Conservation (phyloP, 2,888 invertebrate species). For the Mylabris sibirica region DNA sequence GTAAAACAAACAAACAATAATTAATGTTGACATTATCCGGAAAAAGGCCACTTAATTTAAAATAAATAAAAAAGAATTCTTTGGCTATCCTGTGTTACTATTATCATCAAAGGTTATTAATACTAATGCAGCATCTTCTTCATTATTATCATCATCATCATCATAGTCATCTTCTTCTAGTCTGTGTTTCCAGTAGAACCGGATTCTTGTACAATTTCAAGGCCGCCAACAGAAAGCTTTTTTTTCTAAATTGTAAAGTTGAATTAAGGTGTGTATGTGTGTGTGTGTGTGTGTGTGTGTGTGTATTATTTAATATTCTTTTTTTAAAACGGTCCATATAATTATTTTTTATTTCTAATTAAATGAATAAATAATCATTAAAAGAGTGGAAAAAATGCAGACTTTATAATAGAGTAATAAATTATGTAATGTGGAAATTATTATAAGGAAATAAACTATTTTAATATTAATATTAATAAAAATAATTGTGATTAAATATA, state of each 20-base stretch:
- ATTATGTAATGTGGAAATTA: neutral
- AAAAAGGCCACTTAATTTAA: neutral
- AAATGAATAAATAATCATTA: constrained; percentile 5
- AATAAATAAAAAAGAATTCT: neutral
- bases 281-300: too few species aligned
- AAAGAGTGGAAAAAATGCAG: neutral
- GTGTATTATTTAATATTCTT: neutral
- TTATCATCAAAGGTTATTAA: neutral
- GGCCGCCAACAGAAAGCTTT: constrained; percentile 44
- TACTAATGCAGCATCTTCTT: constrained; percentile 1
- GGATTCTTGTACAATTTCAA: constrained; percentile 57
- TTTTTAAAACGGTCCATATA: neutral
- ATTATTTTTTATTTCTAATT: neutral
- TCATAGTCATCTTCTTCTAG: neutral
- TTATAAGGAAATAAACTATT: neutral
- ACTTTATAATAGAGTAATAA: neutral
- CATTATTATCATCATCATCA: neutral
- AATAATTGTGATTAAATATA: neutral
- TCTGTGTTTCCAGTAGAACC: constrained; percentile 55
- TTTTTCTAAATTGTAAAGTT: constrained; percentile 9
- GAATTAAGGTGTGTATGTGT: constrained; percentile 24
- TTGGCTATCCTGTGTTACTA: neutral
- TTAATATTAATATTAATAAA: neutral
- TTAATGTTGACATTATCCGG: neutral
- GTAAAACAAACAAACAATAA: too few species aligned